Evolutionary conservation across 2,888 invertebrate genomes (phyloP).

Genomic region (Opisthograptis luteolata): DNA sequence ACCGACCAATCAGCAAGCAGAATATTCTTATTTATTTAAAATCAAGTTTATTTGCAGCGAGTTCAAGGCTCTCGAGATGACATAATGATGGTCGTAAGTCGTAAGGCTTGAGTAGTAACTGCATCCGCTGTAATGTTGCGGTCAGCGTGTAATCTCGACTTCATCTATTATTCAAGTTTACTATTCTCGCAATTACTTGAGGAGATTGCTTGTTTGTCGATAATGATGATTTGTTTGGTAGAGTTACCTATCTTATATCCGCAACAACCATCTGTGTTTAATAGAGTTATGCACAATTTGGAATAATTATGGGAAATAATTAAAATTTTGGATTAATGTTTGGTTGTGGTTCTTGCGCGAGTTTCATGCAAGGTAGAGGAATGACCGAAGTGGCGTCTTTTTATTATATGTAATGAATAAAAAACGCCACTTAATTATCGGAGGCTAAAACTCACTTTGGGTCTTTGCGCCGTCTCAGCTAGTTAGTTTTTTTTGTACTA

Average conservation of each 20-base stretch:
- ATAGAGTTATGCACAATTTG: too few relatives aligned
- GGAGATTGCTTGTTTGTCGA: constrained; percentile 11
- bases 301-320: too few relatives aligned
- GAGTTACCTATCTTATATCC: background rate
- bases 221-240: constrained; percentile 18
- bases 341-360: too few relatives aligned
- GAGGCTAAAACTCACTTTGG: too few relatives aligned
- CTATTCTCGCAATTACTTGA: constrained; percentile 8
- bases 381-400: too few relatives aligned
- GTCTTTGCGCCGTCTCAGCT: too few relatives aligned
- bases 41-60: constrained; percentile 24
- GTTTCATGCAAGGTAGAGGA: too few relatives aligned
- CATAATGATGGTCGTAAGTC: background rate
- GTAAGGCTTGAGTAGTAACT: constrained; percentile 4
- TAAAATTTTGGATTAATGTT: too few relatives aligned
- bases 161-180: constrained; percentile 9
- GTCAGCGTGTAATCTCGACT: constrained; percentile 25
- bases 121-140: constrained; percentile 15
- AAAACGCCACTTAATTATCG: too few relatives aligned
- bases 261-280: too few relatives aligned
- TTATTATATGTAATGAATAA: too few relatives aligned
- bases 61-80: constrained; percentile 19
- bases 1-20: background rate
- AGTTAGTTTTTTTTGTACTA: too few relatives aligned
- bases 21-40: constrained; percentile 8